Conservation (phyloP, 1,140 invertebrate species). For the Danaus plexippus region DNA sequence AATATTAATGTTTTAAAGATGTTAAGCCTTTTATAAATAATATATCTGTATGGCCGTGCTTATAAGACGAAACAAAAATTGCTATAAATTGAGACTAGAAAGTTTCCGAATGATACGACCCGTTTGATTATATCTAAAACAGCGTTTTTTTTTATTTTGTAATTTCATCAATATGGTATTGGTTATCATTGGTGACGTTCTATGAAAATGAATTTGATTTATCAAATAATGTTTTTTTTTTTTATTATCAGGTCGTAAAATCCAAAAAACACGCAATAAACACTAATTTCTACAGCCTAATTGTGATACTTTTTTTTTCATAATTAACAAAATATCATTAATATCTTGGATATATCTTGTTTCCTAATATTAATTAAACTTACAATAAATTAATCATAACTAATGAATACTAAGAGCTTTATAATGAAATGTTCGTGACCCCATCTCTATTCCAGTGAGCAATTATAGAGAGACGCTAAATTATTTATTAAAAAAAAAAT, state of each 20-base stretch:
- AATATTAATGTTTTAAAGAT: too few relatives aligned
- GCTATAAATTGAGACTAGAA: constrained; percentile 65
- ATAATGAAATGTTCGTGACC: constrained; percentile 37
- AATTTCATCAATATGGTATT: constrained; percentile 1
- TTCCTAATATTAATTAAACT: constrained; percentile 55
- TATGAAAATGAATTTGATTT: too few relatives aligned
- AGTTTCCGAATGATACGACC: constrained; percentile 52
- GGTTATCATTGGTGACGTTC: not conserved
- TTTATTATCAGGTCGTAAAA: constrained; percentile 37
- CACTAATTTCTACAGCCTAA: constrained; percentile 45
- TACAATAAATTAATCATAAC: constrained; percentile 67
- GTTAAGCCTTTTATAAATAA: constrained; percentile 8
- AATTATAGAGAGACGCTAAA: constrained; percentile 16
- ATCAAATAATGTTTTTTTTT: too few relatives aligned
- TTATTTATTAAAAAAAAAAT: too few relatives aligned
- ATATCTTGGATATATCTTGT: constrained; percentile 68
- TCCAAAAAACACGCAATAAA: constrained; percentile 46
- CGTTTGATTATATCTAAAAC: constrained; percentile 5
- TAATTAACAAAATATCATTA: constrained; percentile 47
- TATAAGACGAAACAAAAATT: constrained; percentile 31
- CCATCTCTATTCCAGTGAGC: constrained; percentile 48
- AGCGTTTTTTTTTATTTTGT: too few relatives aligned
- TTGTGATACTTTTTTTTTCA: constrained; percentile 34
- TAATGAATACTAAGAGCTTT: constrained; percentile 65
- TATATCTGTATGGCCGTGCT: constrained; percentile 3